Percentiles rank a stretch among this genome's conserved stretches.
Evolutionary conservation across 2,888 invertebrate species (phyloP).

Genomic region (Cerastoderma edule): DNA sequence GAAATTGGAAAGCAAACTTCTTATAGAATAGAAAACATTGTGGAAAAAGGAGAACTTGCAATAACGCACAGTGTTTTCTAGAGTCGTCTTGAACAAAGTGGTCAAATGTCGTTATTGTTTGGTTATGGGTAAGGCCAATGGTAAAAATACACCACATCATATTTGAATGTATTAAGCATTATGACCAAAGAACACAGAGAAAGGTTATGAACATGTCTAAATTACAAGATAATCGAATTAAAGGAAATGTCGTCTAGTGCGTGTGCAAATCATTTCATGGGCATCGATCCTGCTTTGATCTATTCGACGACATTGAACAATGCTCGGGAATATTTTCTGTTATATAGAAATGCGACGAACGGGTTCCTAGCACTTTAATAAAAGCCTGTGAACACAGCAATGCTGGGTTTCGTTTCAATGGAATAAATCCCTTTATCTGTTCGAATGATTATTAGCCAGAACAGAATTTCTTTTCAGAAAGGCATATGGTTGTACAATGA

Average conservation of each 20-base stretch:
- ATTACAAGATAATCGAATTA: conserved; percentile 19
- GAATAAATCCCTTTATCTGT: background rate
- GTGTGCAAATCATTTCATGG: conserved; percentile 19
- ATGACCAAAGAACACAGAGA: too few species aligned
- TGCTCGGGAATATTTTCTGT: background rate
- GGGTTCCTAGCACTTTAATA: conserved; percentile 20
- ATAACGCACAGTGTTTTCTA: too few species aligned
- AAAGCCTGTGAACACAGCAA: conserved; percentile 16
- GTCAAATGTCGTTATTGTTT: too few species aligned
- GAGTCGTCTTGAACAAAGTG: too few species aligned
- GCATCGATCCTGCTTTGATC: conserved; percentile 17
- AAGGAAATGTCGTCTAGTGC: conserved; percentile 20
- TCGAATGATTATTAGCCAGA: background rate
- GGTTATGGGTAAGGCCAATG: too few species aligned
- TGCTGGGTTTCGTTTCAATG: conserved; percentile 12
- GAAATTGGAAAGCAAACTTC: background rate
- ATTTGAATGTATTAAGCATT: too few species aligned
- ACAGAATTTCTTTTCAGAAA: too few species aligned
- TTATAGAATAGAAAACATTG: conserved; percentile 2
- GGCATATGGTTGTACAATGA: too few species aligned
- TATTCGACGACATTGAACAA: conserved; percentile 20
- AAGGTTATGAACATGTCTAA: conserved; percentile 10
- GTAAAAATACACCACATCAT: too few species aligned
- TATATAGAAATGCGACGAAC: conserved; percentile 10
- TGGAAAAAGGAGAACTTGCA: conserved; percentile 1